Evolutionary conservation across 2,888 invertebrate species (phyloP).

Genomic region (Ormyrus nitidulus): DNA sequence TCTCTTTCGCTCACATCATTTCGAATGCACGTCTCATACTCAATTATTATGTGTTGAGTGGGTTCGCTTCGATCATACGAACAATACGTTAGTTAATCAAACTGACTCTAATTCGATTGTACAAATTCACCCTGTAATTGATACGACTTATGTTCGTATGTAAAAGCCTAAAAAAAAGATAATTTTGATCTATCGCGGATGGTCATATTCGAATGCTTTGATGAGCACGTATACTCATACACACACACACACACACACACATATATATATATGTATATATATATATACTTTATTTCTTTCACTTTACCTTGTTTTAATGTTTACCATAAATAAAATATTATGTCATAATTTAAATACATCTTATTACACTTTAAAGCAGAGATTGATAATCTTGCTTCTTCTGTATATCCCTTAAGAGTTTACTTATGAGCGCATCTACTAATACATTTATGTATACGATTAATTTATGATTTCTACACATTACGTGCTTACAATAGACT

Average conservation of each 20-base stretch:
- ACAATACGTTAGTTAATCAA: slow-evolving; percentile 37
- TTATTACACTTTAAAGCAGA: slow-evolving; percentile 43
- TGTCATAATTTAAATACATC: slow-evolving; percentile 66
- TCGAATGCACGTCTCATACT: slow-evolving; percentile 40
- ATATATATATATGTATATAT: too few species aligned
- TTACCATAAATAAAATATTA: slow-evolving; percentile 61
- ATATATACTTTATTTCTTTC: slow-evolving; percentile 25
- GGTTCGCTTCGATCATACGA: slow-evolving; percentile 27
- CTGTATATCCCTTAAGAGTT: slow-evolving; percentile 29
- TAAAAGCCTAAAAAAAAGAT: slow-evolving; percentile 35
- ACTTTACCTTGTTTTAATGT: slow-evolving; percentile 14
- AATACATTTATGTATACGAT: slow-evolving; percentile 38
- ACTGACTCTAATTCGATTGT: slow-evolving; percentile 54
- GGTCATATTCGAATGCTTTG: slow-evolving; percentile 16
- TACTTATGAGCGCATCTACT: slow-evolving; percentile 34
- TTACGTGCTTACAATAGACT: slow-evolving; percentile 15
- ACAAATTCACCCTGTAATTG: slow-evolving; percentile 60
- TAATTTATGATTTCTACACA: slow-evolving; percentile 37
- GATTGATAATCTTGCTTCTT: slow-evolving; percentile 39
- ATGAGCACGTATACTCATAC: slow-evolving; percentile 31
- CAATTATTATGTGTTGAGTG: slow-evolving; percentile 42
- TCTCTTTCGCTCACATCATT: slow-evolving; percentile 29
- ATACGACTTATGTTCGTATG: slow-evolving; percentile 42
- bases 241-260: slow-evolving; percentile 4
- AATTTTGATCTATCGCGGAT: slow-evolving; percentile 37